Percentiles rank a stretch among this genome's conserved stretches.
Evolutionary conservation across 2,888 invertebrate species (phyloP).

Genomic region (Tiliacea citrago): DNA sequence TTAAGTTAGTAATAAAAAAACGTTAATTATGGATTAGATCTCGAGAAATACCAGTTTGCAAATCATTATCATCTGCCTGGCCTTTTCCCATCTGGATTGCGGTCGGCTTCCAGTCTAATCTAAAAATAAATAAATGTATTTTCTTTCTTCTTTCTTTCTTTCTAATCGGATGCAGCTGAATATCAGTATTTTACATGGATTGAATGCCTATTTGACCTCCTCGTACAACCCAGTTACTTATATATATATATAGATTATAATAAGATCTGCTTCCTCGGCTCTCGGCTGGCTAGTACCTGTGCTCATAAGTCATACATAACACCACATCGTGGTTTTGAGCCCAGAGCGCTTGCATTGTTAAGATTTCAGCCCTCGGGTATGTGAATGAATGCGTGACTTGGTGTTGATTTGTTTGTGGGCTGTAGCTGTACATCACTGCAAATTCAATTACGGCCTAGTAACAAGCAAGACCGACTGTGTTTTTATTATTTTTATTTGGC

Average conservation of each 20-base stretch:
- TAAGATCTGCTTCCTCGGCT: constrained; percentile 6
- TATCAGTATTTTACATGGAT: too few species aligned
- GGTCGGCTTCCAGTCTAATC: too few species aligned
- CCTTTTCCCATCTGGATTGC: too few species aligned
- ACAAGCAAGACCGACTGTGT: neutral
- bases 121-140: too few species aligned
- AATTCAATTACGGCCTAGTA: constrained; percentile 52
- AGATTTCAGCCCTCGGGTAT: constrained; percentile 47
- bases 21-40: constrained; percentile 6
- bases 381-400: constrained; percentile 63
- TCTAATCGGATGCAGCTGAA: too few species aligned
- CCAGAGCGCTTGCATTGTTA: constrained; percentile 33
- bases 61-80: neutral
- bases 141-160: too few species aligned
- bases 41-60: constrained; percentile 17
- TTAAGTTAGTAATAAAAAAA: constrained; percentile 7
- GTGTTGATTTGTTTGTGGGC: constrained; percentile 63
- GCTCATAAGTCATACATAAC: constrained; percentile 4
- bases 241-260: too few species aligned
- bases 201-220: too few species aligned
- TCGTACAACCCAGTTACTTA: too few species aligned
- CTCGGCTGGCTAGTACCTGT: constrained; percentile 11
- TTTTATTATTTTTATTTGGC: constrained; percentile 23
- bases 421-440: constrained; percentile 47
- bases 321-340: constrained; percentile 18